Conservation (phyloP, 2,797 vertebrate genomes). For the Crocodylus rhombifer region DNA sequence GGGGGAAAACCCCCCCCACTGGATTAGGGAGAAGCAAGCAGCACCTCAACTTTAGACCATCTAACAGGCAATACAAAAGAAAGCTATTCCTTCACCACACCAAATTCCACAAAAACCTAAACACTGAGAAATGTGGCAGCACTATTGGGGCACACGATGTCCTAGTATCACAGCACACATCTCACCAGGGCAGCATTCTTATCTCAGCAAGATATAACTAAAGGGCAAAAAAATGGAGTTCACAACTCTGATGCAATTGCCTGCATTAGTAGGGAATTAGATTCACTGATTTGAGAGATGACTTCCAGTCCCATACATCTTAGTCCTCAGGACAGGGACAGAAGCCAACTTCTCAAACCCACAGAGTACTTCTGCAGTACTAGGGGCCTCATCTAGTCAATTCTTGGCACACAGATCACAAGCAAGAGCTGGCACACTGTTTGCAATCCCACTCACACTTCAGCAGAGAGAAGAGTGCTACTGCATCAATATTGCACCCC, state of each 20-base stretch:
- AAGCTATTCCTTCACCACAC: neutral
- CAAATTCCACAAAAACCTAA: neutral
- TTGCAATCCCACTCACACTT: neutral
- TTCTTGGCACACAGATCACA: neutral
- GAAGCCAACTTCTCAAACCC: too few relatives aligned
- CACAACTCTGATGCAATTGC: too few relatives aligned
- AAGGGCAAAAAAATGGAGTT: too few relatives aligned
- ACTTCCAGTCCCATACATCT: too few relatives aligned
- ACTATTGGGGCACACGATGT: too few relatives aligned
- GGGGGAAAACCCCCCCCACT: neutral
- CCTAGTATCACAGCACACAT: too few relatives aligned
- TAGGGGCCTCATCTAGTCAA: neutral
- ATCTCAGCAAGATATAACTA: too few relatives aligned
- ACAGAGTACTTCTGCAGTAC: neutral
- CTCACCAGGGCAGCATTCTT: too few relatives aligned
- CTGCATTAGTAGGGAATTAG: too few relatives aligned
- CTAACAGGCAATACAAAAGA: neutral
- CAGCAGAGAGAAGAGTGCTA: neutral
- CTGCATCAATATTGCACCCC: neutral
- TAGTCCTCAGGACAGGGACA: too few relatives aligned
- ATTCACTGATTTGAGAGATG: too few relatives aligned
- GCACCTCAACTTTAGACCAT: neutral
- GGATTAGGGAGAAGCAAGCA: neutral
- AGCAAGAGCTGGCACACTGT: neutral
- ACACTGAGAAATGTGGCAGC: neutral